A percentile compares a stretch with the other conserved stretches of the same genome.
phyloP scores from a whole-genome alignment of 2,888 invertebrate species.

The Pseudanteris insignis region DNA sequence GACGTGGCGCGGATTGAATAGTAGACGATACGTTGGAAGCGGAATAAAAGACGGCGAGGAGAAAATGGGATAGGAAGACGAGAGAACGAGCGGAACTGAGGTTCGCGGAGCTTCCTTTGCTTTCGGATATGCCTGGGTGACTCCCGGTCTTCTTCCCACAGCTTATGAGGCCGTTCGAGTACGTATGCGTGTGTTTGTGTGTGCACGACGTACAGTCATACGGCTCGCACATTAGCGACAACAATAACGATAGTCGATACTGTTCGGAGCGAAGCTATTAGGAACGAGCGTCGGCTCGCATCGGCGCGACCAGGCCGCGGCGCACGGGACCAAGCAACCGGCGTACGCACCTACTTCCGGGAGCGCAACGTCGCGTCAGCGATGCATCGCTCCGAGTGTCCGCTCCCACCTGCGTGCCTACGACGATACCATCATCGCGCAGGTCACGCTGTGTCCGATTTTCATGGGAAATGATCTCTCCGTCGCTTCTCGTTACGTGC shows the following conservation, averaged over 20 bases:
- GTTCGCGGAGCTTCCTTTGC: conserved; percentile 66
- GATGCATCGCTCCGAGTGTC: conserved; percentile 42
- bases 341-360: conserved; percentile 58
- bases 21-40: conserved; percentile 21
- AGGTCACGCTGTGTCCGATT: conserved; percentile 42
- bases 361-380: conserved; percentile 41
- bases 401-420: conserved; percentile 44
- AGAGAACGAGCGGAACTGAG: conserved; percentile 66
- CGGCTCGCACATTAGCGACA: conserved; percentile 40
- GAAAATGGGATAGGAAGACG: conserved; percentile 56
- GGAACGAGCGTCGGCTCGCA: conserved; percentile 46
- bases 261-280: conserved; percentile 52
- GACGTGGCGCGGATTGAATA: conserved; percentile 18
- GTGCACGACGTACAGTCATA: conserved; percentile 13
- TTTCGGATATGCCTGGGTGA: conserved; percentile 54
- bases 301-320: conserved; percentile 48
- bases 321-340: conserved; percentile 40
- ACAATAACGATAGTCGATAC: conserved; percentile 57
- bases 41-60: conserved; percentile 28
- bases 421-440: conserved; percentile 40
- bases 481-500: conserved; percentile 17
- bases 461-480: conserved; percentile 45
- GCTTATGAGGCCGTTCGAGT: conserved; percentile 59
- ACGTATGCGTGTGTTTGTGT: conserved; percentile 22
- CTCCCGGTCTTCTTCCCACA: conserved; percentile 48